These are phyloP conservation scores for Lepus americanus DNA, from an alignment of 2,113 vertebrate genomes.

Conservation along the genomic window DNA sequence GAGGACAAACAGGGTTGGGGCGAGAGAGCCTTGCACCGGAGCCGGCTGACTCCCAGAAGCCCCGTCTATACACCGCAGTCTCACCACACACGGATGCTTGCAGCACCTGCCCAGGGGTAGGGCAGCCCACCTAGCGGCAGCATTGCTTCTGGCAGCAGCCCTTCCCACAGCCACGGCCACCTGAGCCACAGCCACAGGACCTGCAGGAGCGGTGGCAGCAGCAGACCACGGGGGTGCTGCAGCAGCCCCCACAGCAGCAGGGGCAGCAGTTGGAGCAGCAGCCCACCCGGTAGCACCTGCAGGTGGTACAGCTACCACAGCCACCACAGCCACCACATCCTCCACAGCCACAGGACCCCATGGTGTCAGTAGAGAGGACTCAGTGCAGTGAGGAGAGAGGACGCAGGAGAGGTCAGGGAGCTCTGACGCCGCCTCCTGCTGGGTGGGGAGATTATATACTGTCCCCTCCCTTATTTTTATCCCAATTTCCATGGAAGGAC, in stretches of 20 bases:
- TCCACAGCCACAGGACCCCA: conserved; percentile 5
- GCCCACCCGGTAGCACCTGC: neutral
- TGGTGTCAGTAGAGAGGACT: conserved; percentile 9
- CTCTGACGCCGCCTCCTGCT: neutral
- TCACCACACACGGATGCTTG: neutral
- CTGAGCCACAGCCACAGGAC: neutral
- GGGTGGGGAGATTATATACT: neutral
- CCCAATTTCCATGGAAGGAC: neutral
- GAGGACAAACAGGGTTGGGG: neutral
- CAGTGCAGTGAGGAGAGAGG: neutral
- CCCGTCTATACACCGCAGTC: neutral
- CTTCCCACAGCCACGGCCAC: conserved; percentile 36
- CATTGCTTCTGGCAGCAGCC: conserved; percentile 67
- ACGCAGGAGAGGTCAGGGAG: neutral
- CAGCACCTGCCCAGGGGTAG: neutral
- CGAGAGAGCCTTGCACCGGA: neutral
- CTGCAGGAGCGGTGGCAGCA: neutral
- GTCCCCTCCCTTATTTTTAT: neutral
- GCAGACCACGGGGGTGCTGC: neutral
- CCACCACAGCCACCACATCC: rapidly evolving
- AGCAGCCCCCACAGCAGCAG: neutral
- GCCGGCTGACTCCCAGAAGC: rapidly evolving
- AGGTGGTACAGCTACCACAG: neutral
- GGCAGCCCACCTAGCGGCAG: neutral
- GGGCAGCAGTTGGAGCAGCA: neutral